Conservation (phyloP, 2,113 vertebrate species). For the Phylloscopus trochilus region DNA sequence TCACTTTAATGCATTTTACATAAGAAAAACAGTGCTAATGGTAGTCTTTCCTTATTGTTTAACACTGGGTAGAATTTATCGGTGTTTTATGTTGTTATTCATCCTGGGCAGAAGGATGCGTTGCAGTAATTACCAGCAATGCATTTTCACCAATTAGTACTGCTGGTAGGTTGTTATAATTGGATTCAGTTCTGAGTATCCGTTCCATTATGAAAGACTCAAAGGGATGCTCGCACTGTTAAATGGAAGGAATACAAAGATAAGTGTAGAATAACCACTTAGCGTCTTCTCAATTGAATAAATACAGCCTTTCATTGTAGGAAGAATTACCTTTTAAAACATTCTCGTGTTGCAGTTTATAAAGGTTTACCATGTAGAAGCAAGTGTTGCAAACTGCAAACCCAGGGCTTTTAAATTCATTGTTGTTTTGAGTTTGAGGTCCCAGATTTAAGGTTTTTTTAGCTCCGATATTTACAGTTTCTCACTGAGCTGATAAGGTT, state of each 20-base stretch:
- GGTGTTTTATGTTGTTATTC: background rate
- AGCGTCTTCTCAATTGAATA: background rate
- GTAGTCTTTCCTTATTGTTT: slow-evolving; percentile 41
- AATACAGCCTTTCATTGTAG: background rate
- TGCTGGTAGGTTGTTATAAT: slow-evolving; percentile 55
- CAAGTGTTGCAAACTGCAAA: background rate
- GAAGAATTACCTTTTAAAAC: background rate
- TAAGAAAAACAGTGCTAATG: slow-evolving; percentile 62
- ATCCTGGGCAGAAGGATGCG: slow-evolving; percentile 31
- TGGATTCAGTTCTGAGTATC: slow-evolving; percentile 57
- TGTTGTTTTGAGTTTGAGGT: background rate
- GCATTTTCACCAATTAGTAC: slow-evolving; percentile 54
- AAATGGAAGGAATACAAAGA: background rate
- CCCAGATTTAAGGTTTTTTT: background rate
- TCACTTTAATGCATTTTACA: slow-evolving; percentile 71
- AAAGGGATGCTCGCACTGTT: background rate
- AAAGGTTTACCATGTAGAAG: background rate
- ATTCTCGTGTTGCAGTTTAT: background rate
- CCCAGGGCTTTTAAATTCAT: background rate
- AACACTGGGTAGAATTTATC: slow-evolving; percentile 44
- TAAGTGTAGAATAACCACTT: background rate
- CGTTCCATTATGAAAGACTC: slow-evolving; percentile 42
- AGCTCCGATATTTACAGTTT: background rate
- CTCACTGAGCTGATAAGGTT: background rate
- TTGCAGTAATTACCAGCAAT: slow-evolving; percentile 31